Evolutionary conservation across 2,113 vertebrate genomes (phyloP), one percentile per base, ranked within the genome.

Genomic region (Cyprinus carpio): DNA sequence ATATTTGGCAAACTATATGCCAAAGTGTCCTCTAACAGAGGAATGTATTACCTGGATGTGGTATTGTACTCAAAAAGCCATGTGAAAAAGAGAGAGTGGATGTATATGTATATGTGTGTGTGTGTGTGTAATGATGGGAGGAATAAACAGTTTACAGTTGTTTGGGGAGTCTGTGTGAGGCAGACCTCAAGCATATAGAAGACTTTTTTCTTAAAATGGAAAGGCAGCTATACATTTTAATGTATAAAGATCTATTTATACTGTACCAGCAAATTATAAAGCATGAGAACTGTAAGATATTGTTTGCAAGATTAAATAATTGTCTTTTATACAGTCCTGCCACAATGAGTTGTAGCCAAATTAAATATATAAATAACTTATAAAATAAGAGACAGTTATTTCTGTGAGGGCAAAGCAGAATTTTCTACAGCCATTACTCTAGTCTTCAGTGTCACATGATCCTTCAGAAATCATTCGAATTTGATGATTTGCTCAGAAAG

Each of bases 141-240:
- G 27, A 58, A 8, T 78, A 78, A 74, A 58, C 40, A 78, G 86
- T 87, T 86, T 87, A 82, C 49, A 25, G 37, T 34, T 54, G 31
- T 90, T 87, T 81, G 75, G 20, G 31, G 58, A 72, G 56, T 72
- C 7, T 27, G 15, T 75, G 75, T 27, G 49, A 74, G 43, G 62
- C 43, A 90, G 83, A 78, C 74, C 78, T 60, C 6, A 11, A 51
- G 58, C 56, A 65, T 78, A 69, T 18, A 34, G 3, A 69, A 29
- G 29, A 29, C 15, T 20, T 69, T 7, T 64, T 64, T 64, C 25
- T 13, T 15, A 65, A 29, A 65, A 65, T 65, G 15, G 15, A 31
- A 67, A 8, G 27, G 6, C 27, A 67, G 2, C 64, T 67, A 31
- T 29, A 31, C 27, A 31, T 31, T 27, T 62, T 25, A 4, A 27